A percentile compares a stretch with the other conserved stretches of the same genome.
Evolutionary conservation across 2,113 vertebrate species (phyloP).

Genomic region (Hyla sarda): DNA sequence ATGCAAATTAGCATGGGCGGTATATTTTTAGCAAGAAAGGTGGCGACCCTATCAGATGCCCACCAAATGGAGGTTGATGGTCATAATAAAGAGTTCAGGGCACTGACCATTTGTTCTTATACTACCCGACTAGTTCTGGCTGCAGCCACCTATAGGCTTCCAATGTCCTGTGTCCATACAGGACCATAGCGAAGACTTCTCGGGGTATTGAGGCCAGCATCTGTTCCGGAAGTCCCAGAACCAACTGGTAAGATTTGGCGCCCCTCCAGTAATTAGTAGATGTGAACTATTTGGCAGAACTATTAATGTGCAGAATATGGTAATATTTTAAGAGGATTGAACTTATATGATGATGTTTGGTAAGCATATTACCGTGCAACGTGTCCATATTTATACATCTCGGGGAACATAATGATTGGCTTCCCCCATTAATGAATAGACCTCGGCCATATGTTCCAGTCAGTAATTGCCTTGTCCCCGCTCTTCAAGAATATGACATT

Average conservation of each 20-base stretch:
- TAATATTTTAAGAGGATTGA: constrained; percentile 59
- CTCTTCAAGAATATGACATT: neutral
- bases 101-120: no score
- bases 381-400: neutral
- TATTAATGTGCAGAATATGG: constrained; percentile 43
- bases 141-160: no score
- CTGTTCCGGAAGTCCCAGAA: neutral
- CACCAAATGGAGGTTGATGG: no score
- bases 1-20: no score
- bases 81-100: no score
- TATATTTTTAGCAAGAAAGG: no score
- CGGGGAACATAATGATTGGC: neutral
- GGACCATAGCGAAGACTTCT: neutral
- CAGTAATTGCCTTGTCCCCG: neutral
- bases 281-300: constrained; percentile 45
- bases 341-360: constrained; percentile 26
- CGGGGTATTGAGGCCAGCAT: constrained; percentile 35
- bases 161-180: neutral
- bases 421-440: neutral
- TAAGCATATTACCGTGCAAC: constrained; percentile 26
- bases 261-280: constrained; percentile 52
- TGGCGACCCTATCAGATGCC: no score
- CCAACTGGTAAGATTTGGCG: constrained; percentile 4
- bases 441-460: neutral
- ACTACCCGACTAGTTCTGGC: no score